These are phyloP conservation scores for Nematostella vectensis DNA, from an alignment of 92 coral and sea anemone genomes.

Conservation along the genomic window DNA sequence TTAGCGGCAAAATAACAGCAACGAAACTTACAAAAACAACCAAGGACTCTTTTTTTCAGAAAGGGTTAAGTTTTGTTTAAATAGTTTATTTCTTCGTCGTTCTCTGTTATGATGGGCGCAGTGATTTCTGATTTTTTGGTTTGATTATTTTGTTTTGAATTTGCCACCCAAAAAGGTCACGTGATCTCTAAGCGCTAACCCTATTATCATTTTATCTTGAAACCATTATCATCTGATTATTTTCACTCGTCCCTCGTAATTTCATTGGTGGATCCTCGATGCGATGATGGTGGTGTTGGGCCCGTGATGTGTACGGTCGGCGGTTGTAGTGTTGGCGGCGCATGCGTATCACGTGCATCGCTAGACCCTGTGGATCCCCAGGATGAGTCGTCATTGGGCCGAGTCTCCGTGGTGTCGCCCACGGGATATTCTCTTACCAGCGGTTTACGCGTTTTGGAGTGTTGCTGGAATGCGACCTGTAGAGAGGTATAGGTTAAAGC, in stretches of 20 bases:
- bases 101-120: too few species aligned
- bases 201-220: too few species aligned
- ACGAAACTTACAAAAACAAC: too few species aligned
- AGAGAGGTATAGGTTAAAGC: neutral
- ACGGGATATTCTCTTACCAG: constrained; percentile 82
- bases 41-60: too few species aligned
- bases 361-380: constrained; percentile 52
- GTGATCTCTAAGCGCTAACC: too few species aligned
- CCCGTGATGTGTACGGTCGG: neutral
- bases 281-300: constrained; percentile 1
- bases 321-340: constrained; percentile 23
- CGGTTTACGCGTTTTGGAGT: constrained; percentile 54
- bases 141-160: too few species aligned
- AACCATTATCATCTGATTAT: too few species aligned
- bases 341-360: constrained; percentile 19
- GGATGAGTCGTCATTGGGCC: constrained; percentile 83
- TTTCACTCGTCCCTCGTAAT: neutral
- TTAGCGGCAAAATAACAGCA: too few species aligned
- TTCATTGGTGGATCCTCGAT: neutral
- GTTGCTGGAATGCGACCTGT: constrained; percentile 76
- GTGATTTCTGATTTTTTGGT: too few species aligned
- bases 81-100: too few species aligned
- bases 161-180: too few species aligned
- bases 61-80: too few species aligned
- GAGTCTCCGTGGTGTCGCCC: constrained; percentile 68